Base-by-base conservation (phyloP, 92 coral and sea anemone genomes). In the Parazoanthus atlanticus region DNA sequence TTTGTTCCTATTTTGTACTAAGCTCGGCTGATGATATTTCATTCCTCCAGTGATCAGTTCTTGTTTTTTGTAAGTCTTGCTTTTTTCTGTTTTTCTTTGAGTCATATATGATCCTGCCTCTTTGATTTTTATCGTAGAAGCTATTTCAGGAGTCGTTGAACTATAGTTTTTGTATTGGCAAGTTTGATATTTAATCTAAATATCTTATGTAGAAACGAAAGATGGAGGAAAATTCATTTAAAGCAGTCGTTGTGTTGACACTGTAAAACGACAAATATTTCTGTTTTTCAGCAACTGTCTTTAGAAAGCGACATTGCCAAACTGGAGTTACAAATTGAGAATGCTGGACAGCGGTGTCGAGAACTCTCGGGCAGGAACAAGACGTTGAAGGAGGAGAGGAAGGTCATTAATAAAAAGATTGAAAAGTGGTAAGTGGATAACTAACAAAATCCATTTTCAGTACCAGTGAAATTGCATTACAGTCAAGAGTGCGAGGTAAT, bases 251-350 rank as follows among this genome's bases (percentile, higher is more conserved):
- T 38, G 56, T 40, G 29, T 7, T 46, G 46, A 38, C 12, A 6
- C 0, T 19, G 10, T 34, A 36, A 74, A 74, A 15, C 21, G 49
- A 74, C 19, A 34, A 6, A 15, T 54, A 8, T 81, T 76, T 65
- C 38, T 13, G 65, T 29, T 43, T 47, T 80, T 16, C 72, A 96
- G 99, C 91, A 93, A 91, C 89, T 88, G 47, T 87, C 94, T 6
- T 91, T 93, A 36, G 91, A 95, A 72, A 91, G 92, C 70, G 96
- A 94, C 2, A 93, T 95, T 32, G 41, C 92, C 19, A 92, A 95
- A 86, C 61, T 96, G 70, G 92, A 91, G 36, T 92, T 85, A 43
- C 91, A 94, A 38, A 88, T 91, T 19, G 91, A 85, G 72, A 94
- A 86, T 65, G 90, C 91, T 17, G 85, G 85, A 30, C 65, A 89